These are phyloP conservation scores for Octomys mimax DNA, from an alignment of 2,797 vertebrate species.

Conservation along the genomic window DNA sequence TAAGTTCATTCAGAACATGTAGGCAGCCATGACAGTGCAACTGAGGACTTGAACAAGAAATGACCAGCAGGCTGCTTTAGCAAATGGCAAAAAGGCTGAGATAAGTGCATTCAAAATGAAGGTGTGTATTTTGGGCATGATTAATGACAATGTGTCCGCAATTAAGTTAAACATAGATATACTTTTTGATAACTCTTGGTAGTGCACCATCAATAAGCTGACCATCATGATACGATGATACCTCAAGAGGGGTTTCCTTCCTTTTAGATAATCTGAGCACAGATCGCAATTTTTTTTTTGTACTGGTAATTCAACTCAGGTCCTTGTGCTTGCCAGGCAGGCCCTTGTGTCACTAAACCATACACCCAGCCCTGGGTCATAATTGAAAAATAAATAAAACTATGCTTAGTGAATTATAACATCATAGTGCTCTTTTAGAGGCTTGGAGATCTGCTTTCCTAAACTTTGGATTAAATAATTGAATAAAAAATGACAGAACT, in stretches of 20 bases:
- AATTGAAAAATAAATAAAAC: neutral
- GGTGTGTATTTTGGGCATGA: neutral
- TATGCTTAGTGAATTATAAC: neutral
- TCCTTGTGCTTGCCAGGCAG: too few species aligned
- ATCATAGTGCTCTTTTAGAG: neutral
- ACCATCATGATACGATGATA: neutral
- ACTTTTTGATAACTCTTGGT: neutral
- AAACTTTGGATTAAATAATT: neutral
- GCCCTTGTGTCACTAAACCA: too few species aligned
- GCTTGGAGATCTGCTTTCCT: neutral
- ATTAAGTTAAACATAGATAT: neutral
- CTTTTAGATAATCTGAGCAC: neutral
- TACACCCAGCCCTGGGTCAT: too few species aligned
- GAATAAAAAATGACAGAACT: neutral
- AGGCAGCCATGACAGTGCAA: neutral
- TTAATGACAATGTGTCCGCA: neutral
- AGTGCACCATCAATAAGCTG: neutral
- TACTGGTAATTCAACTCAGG: too few species aligned
- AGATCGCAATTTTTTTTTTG: too few species aligned
- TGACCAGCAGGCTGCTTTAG: neutral
- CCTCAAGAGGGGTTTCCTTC: too few species aligned
- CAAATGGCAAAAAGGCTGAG: neutral
- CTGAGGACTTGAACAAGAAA: neutral
- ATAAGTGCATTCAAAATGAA: neutral
- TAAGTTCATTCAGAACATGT: neutral